phyloP scores from a whole-genome alignment of 2,797 vertebrate species.

The Glossophaga mutica region DNA sequence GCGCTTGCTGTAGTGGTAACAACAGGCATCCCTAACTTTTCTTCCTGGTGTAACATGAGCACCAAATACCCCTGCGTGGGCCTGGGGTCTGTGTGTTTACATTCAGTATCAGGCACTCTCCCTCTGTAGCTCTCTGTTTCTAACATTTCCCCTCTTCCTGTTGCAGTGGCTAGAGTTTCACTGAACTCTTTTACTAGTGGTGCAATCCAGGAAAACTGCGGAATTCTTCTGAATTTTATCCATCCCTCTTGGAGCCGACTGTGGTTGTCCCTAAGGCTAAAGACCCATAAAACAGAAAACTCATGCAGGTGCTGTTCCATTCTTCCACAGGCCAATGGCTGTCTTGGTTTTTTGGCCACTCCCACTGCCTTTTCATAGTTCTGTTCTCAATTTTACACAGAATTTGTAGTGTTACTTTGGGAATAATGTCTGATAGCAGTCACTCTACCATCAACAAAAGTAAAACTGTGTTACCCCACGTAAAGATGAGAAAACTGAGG shows the following conservation, averaged over 20 bases:
- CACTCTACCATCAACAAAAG: neutral
- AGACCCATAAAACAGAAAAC: neutral
- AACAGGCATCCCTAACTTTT: neutral
- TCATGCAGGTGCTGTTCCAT: too few species aligned
- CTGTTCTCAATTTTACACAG: neutral
- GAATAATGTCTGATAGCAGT: neutral
- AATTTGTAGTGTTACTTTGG: rapidly evolving
- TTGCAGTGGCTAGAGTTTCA: rapidly evolving
- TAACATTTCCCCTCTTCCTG: neutral
- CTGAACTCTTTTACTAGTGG: neutral
- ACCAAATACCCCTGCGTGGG: neutral
- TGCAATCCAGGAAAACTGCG: neutral
- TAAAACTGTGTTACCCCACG: neutral
- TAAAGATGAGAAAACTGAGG: neutral
- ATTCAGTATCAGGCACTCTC: rapidly evolving
- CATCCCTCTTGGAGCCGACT: neutral
- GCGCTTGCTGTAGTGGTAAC: rapidly evolving
- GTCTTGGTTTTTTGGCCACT: neutral
- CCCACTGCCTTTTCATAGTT: too few species aligned
- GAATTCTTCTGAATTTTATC: neutral
- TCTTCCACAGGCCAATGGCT: neutral
- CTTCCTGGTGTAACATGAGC: neutral
- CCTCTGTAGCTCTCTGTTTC: neutral
- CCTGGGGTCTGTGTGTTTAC: neutral
- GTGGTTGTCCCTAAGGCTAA: neutral